Base-by-base conservation (phyloP, 2,797 vertebrate species). In the Parotocinclus haroldoi region DNA sequence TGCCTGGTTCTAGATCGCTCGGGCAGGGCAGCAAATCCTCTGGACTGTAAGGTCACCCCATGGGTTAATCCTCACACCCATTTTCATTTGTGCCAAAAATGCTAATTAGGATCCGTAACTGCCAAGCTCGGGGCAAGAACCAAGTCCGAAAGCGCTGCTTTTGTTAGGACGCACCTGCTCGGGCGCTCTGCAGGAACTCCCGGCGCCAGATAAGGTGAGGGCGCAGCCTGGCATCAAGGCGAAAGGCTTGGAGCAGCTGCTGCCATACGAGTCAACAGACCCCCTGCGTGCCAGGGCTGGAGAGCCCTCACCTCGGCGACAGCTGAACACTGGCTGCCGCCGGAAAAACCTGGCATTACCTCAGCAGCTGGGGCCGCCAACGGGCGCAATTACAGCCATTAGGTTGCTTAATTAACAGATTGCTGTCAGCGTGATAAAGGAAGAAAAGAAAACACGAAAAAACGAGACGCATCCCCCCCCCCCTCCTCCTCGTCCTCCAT, bases 331-430 rank as follows among this genome's bases (percentile, higher is more conserved):
- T 89, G 88, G 83, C 85, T 88, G 80, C 73, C 73, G 76, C 72
- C 66, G 79, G n/a, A 81, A 82, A 85, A 46, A 87, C 83, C 87
- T 84, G 86, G 82, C 79, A 86, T 89, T 89, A 89, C 87, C 85
- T 85, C 86, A 84, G 88, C 87, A 89, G 88, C 87, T 89, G 88
- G 84, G 84, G 83, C 85, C 82, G 81, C 85, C 84, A 89, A 81
- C 82, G 86, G 82, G 81, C 73, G 85, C 86, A 89, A 90, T 91
- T 80, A 85, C 84, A 82, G 81, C 40, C 80, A 82, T 85, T 62
- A 83, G 84, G 84, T 86, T 82, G 86, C 82, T 87, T 89, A 90
- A 90, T 90, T 89, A 90, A 88, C 87, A 86, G 88, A 90, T 87
- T 86, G 56, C 83, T 88, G 89, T 86, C 88, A 89, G 83, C 85